Evolutionary conservation across 2,113 vertebrate genomes (phyloP), one percentile per base, ranked within the genome.

Genomic region (Microtus montanus): DNA sequence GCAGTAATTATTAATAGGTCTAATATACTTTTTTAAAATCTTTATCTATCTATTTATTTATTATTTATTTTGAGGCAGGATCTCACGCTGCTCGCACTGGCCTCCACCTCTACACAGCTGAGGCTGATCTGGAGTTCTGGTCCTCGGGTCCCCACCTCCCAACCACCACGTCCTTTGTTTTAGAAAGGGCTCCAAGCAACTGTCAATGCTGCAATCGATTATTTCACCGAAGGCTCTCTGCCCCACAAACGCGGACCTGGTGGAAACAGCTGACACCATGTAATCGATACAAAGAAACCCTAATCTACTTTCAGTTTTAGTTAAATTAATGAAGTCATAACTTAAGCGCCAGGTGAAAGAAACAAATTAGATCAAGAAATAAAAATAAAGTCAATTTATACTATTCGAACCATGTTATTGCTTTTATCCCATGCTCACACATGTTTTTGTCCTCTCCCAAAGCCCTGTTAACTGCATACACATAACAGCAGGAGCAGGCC

Each of bases 261-360:
- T 71, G 58, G 94, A 83, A n/a, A 73, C 54, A 74, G 83, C n/a
- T 17, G 33, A 82, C 15, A 52, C 41, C 47, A 19, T 33, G 0
- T 35, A 8, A 70, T 0, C 26, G 20, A 82, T 26, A 68, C 10
- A 89, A 71, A 75, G 47, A 89, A 83, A 87, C 17, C 5, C 74
- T 20, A 11, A 2, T 54, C 33, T 47, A n/a, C 71, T 91, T 95
- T 83, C 83, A 92, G 86, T 95, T 94, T 86, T 33, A 93, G 93
- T 19, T 68, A n/a, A 87, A 47, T 47, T 64, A 85, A 68, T 47
- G 58, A 92, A 92, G 28, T 49, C 17, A 86, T 44, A 58, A 54
- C 77, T 78, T 74, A 90, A 14, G 95, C 82, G 17, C 7, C 68
- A 5, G 35, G 52, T 20, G 93, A 92, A 78, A 19, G 17, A 75